Conservation (phyloP, 2,797 vertebrate species). For the Garrulus glandarius region DNA sequence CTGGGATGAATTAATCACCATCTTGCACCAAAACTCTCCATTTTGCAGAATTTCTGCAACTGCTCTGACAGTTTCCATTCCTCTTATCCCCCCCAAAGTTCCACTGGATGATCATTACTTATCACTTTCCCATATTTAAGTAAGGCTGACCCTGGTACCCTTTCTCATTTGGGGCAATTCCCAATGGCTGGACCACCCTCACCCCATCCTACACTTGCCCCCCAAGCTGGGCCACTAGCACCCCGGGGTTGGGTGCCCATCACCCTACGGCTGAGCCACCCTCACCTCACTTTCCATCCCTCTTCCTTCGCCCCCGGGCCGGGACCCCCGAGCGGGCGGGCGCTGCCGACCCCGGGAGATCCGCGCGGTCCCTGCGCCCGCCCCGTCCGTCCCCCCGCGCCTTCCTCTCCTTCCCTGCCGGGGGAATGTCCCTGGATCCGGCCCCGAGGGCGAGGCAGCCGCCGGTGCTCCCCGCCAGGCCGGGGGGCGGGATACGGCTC, state of each 20-base stretch:
- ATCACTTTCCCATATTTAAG: not conserved
- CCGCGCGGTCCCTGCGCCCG: not conserved
- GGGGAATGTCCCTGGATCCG: not conserved
- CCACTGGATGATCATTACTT: not conserved
- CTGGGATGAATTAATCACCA: not conserved
- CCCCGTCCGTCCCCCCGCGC: not conserved
- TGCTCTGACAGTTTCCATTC: not conserved
- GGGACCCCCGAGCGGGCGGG: not conserved
- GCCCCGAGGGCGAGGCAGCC: not conserved
- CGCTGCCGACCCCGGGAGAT: not conserved
- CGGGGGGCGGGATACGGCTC: not conserved
- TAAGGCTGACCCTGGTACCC: not conserved
- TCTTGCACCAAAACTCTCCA: not conserved
- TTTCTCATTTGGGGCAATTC: not conserved
- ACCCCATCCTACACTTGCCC: not conserved
- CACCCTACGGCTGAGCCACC: not conserved
- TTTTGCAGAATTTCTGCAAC: not conserved
- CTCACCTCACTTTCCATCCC: not conserved
- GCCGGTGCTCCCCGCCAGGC: not conserved
- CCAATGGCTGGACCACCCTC: not conserved
- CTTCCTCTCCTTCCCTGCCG: not conserved
- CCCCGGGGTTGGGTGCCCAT: not conserved
- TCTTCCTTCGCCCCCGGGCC: not conserved
- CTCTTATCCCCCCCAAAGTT: no score
- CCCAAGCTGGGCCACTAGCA: no score